Evolutionary conservation across 2,797 vertebrate species (phyloP), one percentile per base, ranked within the genome.

Genomic region (Betta splendens): DNA sequence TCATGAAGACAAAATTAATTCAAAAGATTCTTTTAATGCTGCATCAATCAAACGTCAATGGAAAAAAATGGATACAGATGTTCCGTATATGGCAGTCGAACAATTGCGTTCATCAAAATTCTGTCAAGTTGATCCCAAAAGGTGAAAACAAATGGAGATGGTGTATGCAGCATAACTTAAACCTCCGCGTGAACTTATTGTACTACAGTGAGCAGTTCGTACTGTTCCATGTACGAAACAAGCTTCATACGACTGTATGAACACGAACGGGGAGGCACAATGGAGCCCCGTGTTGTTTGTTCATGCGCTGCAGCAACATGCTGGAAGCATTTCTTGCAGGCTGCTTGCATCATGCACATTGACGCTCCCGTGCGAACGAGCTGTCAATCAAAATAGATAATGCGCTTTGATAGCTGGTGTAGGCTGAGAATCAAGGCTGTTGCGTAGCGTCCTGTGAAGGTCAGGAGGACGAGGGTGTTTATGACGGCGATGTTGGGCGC

Each of bases 321-420:
- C 40, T 35, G 23, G 38, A 48, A 64, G 38, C 17, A 36, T 59
- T 45, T 85, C 79, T 91, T 91, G 80, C 89, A 85, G 77, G 59
- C 65, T 52, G 66, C 66, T 90, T 91, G 81, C 89, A 88, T 92
- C 91, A 91, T 78, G 66, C 61, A 73, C 68, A 70, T 64, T 80
- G 71, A 76, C 79, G 77, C 43, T 65, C 55, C 49, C 29, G 50
- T 62, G 79, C 71, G 47, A 79, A 56, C 70, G 61, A 81, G 51
- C 69, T 82, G 77, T 73, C 81, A 79, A 53, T 87, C 80, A 83
- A 39, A 84, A 66, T 57, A 74, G 47, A 77, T 75, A 51, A 45
- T 8, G 20, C 25, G 58, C 68, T 81, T 84, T 83, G 71, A 84
- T 80, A 70, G 60, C 1, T 11, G 31, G 22, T 35, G 50, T 69